Percentiles rank a stretch among this genome's conserved stretches.
phyloP scores from a whole-genome alignment of 2,797 vertebrate genomes.

The Gobio occitaniae region DNA sequence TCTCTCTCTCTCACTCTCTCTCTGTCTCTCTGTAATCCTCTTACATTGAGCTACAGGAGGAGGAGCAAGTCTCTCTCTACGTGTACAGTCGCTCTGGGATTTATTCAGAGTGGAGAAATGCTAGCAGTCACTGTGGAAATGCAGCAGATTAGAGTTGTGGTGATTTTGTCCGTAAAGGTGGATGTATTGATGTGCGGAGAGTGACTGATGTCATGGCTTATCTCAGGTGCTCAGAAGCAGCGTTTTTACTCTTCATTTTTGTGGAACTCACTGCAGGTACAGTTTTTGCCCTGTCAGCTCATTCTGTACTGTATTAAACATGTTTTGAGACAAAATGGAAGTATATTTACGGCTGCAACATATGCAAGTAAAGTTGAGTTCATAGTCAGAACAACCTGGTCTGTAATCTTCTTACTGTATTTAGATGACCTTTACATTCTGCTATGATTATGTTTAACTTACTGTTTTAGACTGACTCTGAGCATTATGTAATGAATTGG shows the following conservation, averaged over 20 bases:
- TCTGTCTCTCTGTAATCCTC: constrained; percentile 73
- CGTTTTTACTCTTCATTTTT: constrained; percentile 75
- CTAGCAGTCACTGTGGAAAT: constrained; percentile 51
- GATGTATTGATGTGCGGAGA: constrained; percentile 53
- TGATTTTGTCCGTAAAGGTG: constrained; percentile 52
- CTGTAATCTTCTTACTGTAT: constrained; percentile 15
- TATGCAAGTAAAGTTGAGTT: constrained; percentile 5
- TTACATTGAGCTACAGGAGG: constrained; percentile 73
- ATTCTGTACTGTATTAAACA: constrained; percentile 2
- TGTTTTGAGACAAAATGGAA: background rate
- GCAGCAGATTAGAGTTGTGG: constrained; percentile 46
- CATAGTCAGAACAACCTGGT: background rate
- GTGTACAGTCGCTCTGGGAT: constrained; percentile 58
- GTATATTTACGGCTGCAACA: background rate
- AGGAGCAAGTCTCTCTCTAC: constrained; percentile 69
- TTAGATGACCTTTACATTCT: constrained; percentile 6
- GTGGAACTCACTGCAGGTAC: constrained; percentile 79
- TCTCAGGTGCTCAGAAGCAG: constrained; percentile 71
- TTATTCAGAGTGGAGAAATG: constrained; percentile 57
- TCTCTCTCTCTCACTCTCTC: too few relatives aligned
- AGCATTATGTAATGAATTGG: constrained; percentile 42
- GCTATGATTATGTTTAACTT: constrained; percentile 26
- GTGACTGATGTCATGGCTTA: constrained; percentile 75
- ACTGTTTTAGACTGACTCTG: constrained; percentile 45
- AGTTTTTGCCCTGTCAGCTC: background rate